Base-by-base conservation (phyloP, 2,888 invertebrate genomes). In the Lithophane semibrunnea region DNA sequence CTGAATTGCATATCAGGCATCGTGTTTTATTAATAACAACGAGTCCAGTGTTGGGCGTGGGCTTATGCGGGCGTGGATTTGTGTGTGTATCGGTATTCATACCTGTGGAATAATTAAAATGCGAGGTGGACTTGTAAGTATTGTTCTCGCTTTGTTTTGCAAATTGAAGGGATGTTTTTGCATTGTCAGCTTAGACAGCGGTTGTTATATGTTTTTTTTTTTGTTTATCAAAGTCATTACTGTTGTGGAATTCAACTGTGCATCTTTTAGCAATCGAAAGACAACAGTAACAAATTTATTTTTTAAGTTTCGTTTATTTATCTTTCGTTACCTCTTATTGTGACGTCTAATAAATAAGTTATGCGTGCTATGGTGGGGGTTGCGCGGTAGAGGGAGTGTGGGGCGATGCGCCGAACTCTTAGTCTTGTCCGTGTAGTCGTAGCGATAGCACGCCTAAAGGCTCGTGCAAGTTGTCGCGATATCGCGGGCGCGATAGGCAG, bases 1-100 rank as follows among this genome's bases (percentile, higher is more conserved):
- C 87, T 78, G 88, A 90, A 91, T 91, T 89, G 88, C 90, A 90
- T 89, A 89, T 87, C 86, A 87, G 73, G 79, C 82, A 79, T 77
- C 88, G 81, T 87, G 77, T 88, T 88, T 86, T 88, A 86, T 88
- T 89, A 87, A 88, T 82, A 80, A 76, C 84, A 64, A 49, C 65
- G 66, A 70, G 75, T 60, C 80, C 80, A 82, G 54, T 66, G 73
- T 3, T 75, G 73, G 74, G 52, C 82, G 60, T 80, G 71, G 42
- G 73, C 85, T 85, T 77, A 82, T 72, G 69, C 16, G 77, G 63
- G 60, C 64, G 56, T 16, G 60, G 63, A 81, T 81, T 73, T 73
- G 63, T 72, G 47, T 77, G 63, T 70, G 60, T 80, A 83, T 83
- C 69, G 73, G 73, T 66, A 72, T 84, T 84, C 74, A 83, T 77